Percentiles rank a stretch among this genome's conserved stretches.
Conservation (phyloP, 2,888 invertebrate genomes). For the Chirona hameri region DNA sequence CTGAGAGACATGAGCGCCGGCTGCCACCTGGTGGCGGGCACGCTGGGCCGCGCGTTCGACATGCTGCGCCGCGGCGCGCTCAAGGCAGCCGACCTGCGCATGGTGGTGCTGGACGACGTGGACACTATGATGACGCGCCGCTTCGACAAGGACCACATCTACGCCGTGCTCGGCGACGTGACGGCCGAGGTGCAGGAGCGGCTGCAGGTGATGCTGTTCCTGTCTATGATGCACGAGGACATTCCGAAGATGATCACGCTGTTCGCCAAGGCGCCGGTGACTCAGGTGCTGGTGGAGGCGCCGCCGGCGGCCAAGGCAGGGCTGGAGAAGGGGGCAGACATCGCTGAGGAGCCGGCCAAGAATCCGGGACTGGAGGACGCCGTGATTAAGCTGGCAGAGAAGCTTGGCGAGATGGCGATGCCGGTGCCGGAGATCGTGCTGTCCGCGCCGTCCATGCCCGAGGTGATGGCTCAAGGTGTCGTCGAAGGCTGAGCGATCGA, state of each 20-base stretch:
- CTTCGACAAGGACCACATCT: constrained; percentile 24
- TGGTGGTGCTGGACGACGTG: constrained; percentile 11
- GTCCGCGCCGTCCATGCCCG: neutral
- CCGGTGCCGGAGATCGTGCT: constrained; percentile 5
- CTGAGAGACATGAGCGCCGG: constrained; percentile 24
- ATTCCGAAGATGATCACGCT: neutral
- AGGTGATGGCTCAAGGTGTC: neutral
- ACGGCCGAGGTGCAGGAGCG: neutral
- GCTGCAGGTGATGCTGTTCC: neutral
- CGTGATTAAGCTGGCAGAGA: neutral
- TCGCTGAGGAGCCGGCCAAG: neutral
- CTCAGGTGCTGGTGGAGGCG: neutral
- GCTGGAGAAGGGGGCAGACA: neutral
- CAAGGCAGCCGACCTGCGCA: neutral
- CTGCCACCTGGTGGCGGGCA: constrained; percentile 13
- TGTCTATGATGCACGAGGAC: constrained; percentile 22
- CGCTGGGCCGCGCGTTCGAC: constrained; percentile 25
- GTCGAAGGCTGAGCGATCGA: neutral
- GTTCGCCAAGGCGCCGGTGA: neutral
- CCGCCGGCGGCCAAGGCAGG: neutral
- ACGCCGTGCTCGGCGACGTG: constrained; percentile 9
- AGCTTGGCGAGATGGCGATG: neutral
- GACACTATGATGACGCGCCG: constrained; percentile 28
- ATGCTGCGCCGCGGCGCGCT: constrained; percentile 13
- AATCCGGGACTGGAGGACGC: neutral